Evolutionary conservation across 2,797 vertebrate genomes (phyloP), one percentile per base, ranked within the genome.

Genomic region (Rallus crepitans): DNA sequence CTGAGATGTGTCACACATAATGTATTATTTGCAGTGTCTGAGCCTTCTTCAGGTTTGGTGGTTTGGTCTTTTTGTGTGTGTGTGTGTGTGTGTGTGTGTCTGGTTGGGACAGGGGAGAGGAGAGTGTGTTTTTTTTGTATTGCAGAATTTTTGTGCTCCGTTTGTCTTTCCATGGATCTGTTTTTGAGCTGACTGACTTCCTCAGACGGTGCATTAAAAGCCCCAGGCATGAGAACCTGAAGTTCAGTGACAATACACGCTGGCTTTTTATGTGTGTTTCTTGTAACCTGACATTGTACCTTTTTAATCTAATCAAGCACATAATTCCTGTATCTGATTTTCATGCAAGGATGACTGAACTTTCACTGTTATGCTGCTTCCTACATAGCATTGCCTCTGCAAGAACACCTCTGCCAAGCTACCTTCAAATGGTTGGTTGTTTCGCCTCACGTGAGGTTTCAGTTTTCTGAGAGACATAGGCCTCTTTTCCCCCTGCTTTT

Each of bases 161-260:
- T 37, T 79, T 79, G 28, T 82, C 63, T 82, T 94, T 79, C 50
- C 66, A 56, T 48, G 39, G 31, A 35, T 72, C 59, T 52, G 7
- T 18, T 88, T 73, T 63, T 61, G 35, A 92, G 39, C n/a, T 48
- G 28, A 84, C 45, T 87, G 53, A 72, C 94, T 95, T 95, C 50
- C 31, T 72, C 13, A 78, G 33, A 47, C 0, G 15, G 59, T 61
- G 48, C 42, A 65, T 39, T 35, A 91, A 72, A 90, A 66, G 64
- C 37, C 53, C 7, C 1, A 11, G 66, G 59, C 35, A 81, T 45
- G 17, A n/a, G 55, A 91, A 90, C 24, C n/a, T n/a, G 73, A 27
- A 71, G 35, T 33, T 37, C 14, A 27, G 4, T 56, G 70, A 65
- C 40, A 76, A n/a, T 37, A 90, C 0, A 0, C 31, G n/a, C 33